These are phyloP conservation scores for Poeciliopsis presidionis DNA, from an alignment of 2,797 vertebrate species.

Conservation along the genomic window DNA sequence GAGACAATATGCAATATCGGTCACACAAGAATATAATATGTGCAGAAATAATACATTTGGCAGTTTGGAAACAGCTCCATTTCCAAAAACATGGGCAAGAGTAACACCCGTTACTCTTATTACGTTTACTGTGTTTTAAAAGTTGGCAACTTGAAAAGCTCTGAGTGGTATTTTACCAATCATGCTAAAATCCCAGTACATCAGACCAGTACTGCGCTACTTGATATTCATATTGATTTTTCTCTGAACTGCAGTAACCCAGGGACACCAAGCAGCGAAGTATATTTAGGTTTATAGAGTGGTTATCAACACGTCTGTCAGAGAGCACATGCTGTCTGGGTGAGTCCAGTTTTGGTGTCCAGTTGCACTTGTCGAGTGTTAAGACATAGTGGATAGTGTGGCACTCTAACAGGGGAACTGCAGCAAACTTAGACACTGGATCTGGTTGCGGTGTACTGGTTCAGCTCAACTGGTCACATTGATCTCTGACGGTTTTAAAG, in stretches of 20 bases:
- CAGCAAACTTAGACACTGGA: conserved; percentile 47
- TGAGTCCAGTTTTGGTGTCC: conserved; percentile 60
- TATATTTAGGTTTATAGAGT: conserved; percentile 71
- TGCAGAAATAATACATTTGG: not conserved
- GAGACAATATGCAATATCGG: not conserved
- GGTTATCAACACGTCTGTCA: conserved; percentile 65
- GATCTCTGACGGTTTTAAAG: conserved; percentile 63
- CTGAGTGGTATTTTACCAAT: not conserved
- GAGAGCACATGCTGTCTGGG: conserved; percentile 54
- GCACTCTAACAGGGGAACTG: conserved; percentile 34
- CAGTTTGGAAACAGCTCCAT: not conserved
- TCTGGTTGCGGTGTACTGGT: conserved; percentile 64
- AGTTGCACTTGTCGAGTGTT: conserved; percentile 56
- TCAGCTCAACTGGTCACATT: conserved; percentile 50
- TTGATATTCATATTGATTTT: conserved; percentile 13
- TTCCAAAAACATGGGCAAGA: not conserved
- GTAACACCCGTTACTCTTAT: not conserved
- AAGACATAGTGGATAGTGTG: conserved; percentile 60
- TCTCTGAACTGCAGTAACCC: conserved; percentile 53
- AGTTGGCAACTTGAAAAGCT: not conserved
- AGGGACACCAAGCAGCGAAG: conserved; percentile 29
- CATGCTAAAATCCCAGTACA: not conserved
- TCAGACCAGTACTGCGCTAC: not conserved
- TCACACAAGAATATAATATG: not conserved
- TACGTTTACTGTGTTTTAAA: not conserved